phyloP scores from a whole-genome alignment of 2,888 invertebrate species.

The Metacarcinus magister region DNA sequence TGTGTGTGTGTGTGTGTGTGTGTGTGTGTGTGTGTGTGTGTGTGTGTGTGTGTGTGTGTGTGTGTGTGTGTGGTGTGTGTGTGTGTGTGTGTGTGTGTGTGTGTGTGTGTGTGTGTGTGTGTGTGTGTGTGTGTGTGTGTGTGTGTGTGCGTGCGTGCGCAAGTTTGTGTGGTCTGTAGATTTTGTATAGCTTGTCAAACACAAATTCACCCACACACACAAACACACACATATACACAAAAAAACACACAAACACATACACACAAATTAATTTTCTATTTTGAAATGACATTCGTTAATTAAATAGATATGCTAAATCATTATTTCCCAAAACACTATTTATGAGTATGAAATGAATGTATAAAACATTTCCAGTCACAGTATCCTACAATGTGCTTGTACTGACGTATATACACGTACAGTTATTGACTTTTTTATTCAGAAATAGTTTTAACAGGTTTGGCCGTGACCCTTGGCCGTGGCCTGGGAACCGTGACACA shows the following conservation, averaged over 20 bases:
- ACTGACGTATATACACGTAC: not conserved
- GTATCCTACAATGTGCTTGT: not conserved
- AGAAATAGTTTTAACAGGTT: not conserved
- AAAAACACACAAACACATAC: not conserved
- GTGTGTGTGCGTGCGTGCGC: too few species aligned
- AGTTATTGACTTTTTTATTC: not conserved
- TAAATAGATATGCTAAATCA: not conserved
- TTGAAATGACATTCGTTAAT: not conserved
- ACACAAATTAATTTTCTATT: not conserved
- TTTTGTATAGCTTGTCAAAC: not conserved
- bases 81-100: too few species aligned
- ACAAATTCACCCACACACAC: not conserved
- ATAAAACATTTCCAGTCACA: not conserved
- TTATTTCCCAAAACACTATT: not conserved
- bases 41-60: constrained; percentile 34
- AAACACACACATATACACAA: not conserved
- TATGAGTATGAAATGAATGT: not conserved
- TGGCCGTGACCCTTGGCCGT: not conserved
- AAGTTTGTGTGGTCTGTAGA: not conserved
- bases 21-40: constrained; percentile 31
- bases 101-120: too few species aligned
- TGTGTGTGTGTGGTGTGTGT: not conserved
- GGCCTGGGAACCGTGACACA: not conserved
- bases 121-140: too few species aligned
- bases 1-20: constrained; percentile 9